These are phyloP conservation scores for Drosophila hamatofila DNA, from an alignment of 2,888 invertebrate species.

Conservation along the genomic window DNA sequence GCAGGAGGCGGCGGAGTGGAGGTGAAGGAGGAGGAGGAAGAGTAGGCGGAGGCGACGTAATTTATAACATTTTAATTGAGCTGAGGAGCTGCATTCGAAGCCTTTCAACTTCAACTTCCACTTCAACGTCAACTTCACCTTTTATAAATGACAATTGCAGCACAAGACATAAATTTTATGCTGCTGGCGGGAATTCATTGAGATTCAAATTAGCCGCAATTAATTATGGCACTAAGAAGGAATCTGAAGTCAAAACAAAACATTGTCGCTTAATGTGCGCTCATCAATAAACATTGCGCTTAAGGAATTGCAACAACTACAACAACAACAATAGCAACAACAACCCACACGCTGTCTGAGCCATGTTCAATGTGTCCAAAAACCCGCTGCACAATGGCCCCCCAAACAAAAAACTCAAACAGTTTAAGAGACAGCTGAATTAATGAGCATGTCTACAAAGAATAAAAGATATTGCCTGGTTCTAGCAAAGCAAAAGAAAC, in stretches of 20 bases:
- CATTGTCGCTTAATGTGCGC: constrained; percentile 63
- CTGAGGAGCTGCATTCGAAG: constrained; percentile 38
- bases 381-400: constrained; percentile 54
- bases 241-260: constrained; percentile 64
- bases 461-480: constrained; percentile 51
- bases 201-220: constrained; percentile 57
- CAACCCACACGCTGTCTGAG: constrained; percentile 24
- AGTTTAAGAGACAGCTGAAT: constrained; percentile 49
- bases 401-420: constrained; percentile 1
- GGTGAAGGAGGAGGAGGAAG: background rate
- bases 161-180: constrained; percentile 25
- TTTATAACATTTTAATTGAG: constrained; percentile 55
- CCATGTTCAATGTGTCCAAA: constrained; percentile 40
- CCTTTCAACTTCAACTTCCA: constrained; percentile 29
- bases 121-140: constrained; percentile 22
- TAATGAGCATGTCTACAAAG: constrained; percentile 46
- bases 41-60: constrained; percentile 15
- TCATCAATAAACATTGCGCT: constrained; percentile 55
- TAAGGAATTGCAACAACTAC: constrained; percentile 39
- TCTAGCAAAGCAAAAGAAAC: constrained; percentile 23
- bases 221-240: constrained; percentile 50
- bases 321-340: constrained; percentile 19
- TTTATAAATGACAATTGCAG: constrained; percentile 56
- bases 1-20: no score
- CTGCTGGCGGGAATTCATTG: constrained; percentile 32